Evolutionary conservation across 1,140 invertebrate genomes (phyloP), one percentile per base, ranked within the genome.

Genomic region (Brachionus plicatilis): DNA sequence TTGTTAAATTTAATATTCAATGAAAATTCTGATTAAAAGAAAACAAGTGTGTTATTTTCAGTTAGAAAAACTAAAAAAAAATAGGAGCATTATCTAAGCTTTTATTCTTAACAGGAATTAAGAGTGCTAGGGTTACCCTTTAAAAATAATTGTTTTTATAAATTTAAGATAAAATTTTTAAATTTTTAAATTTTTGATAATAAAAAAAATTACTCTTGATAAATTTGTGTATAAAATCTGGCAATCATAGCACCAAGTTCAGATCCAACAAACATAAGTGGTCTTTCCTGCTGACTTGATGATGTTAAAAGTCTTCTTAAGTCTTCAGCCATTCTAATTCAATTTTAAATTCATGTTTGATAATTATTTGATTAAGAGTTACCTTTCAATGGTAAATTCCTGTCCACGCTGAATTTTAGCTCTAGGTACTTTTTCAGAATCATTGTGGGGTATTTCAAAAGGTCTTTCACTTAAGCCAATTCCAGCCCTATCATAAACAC

Each of bases 401-500:
- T 60, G 72, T 14, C 53, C 29, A 20, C 53, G 66, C 50, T 80
- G 72, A 47, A 66, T 70, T n/a, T 56, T 68, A 1, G 27, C 45
- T 33, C 33, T 84, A 1, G 29, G 14, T 11, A 14, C 27, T 76
- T 80, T 53, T 45, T 50, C 72, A 50, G 43, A 45, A 12, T 60
- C 47, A 82, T 70, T 60, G n/a, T 33, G 43, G 37, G 70, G 43
- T 75, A 87, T 87, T 78, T 84, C 56, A n/a, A 76, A 53, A 37
- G 89, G 88, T 80, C 88, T 84, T 24, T 90, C 88, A 86, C 89
- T 90, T 85, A 88, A 89, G 6, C 89, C 89, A 9, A 90, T 75
- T 5, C 89, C 89, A 82, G 88, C 88, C 85, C 89, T 86, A 85
- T 90, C 89, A 87, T 89, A 90, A 20, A 88, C 84, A 87, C 89